Percentiles rank a stretch among this genome's conserved stretches.
Conservation (phyloP, 2,888 invertebrate species). For the Platycheirus rosarum region DNA sequence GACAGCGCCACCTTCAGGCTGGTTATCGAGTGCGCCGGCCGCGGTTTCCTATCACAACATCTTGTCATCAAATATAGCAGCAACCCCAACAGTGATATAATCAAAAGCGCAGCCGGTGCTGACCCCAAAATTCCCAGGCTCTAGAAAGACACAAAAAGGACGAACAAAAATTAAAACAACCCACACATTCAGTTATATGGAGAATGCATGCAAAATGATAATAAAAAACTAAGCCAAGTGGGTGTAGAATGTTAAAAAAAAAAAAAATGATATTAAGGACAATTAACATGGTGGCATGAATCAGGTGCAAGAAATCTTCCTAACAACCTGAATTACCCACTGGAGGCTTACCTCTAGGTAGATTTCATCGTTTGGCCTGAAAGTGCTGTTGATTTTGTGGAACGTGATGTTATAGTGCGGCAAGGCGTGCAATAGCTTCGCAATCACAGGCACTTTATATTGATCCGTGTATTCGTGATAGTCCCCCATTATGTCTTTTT, state of each 20-base stretch:
- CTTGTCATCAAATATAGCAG: conserved; percentile 96
- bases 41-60: conserved; percentile 97
- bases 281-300: conserved; percentile 39
- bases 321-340: conserved; percentile 10
- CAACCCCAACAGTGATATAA: conserved; percentile 93
- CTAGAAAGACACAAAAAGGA: conserved; percentile 83
- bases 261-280: conserved; percentile 5
- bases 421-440: conserved; percentile 93
- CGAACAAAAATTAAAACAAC: conserved; percentile 76
- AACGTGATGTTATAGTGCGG: conserved; percentile 96
- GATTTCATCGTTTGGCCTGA: conserved; percentile 93
- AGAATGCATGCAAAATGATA: conserved; percentile 1
- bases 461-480: conserved; percentile 85
- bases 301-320: conserved; percentile 38
- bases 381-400: conserved; percentile 94
- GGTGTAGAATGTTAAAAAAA: neutral
- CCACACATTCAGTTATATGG: conserved; percentile 12
- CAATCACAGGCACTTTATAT: conserved; percentile 92
- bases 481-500: conserved; percentile 78
- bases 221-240: neutral
- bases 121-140: conserved; percentile 96
- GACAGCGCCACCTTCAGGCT: conserved; percentile 92
- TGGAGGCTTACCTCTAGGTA: conserved; percentile 90
- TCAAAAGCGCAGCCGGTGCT: conserved; percentile 96
- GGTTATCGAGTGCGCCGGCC: conserved; percentile 93